A percentile compares a stretch with the other conserved stretches of the same genome.
Conservation (phyloP, 2,888 invertebrate genomes). For the Tenthredo notha region DNA sequence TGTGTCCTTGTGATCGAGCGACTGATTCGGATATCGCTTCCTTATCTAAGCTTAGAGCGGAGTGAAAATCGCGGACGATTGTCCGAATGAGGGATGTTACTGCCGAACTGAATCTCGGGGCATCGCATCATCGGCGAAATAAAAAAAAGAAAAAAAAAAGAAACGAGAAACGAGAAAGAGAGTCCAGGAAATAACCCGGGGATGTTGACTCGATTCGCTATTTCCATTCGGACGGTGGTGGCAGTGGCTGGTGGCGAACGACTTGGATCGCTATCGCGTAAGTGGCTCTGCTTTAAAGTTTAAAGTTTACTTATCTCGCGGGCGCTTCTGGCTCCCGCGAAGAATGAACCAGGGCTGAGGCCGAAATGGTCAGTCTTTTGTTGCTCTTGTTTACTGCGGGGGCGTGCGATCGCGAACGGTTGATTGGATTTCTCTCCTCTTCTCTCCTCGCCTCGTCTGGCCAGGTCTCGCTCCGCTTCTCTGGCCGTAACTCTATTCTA, state of each 20-base stretch:
- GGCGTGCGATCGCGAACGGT: conserved; percentile 73
- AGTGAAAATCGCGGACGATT: conserved; percentile 59
- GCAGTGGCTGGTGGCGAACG: conserved; percentile 1
- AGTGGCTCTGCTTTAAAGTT: conserved; percentile 71
- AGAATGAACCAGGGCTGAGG: conserved; percentile 22
- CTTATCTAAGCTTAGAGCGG: conserved; percentile 36
- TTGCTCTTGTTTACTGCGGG: conserved; percentile 76
- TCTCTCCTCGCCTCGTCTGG: background rate
- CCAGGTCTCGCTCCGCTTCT: background rate
- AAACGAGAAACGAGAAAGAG: conserved; percentile 56
- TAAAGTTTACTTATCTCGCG: conserved; percentile 76
- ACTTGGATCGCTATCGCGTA: conserved; percentile 44
- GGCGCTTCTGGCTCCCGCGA: conserved; percentile 67
- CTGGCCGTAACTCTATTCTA: background rate
- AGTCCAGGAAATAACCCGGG: conserved; percentile 50
- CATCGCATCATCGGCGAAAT: conserved; percentile 57
- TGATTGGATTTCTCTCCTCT: conserved; percentile 71
- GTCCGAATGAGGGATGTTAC: conserved; percentile 67
- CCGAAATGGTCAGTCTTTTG: conserved; percentile 75
- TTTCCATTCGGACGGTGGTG: conserved; percentile 35
- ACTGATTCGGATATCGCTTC: conserved; percentile 52
- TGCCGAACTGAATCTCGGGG: conserved; percentile 40
- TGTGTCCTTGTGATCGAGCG: conserved; percentile 54
- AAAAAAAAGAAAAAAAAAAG: conserved; percentile 52
- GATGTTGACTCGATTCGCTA: conserved; percentile 37